A percentile compares a stretch with the other conserved stretches of the same genome.
These are phyloP conservation scores for Hololepta plana DNA, from an alignment of 2,888 invertebrate genomes.

Conservation along the genomic window DNA sequence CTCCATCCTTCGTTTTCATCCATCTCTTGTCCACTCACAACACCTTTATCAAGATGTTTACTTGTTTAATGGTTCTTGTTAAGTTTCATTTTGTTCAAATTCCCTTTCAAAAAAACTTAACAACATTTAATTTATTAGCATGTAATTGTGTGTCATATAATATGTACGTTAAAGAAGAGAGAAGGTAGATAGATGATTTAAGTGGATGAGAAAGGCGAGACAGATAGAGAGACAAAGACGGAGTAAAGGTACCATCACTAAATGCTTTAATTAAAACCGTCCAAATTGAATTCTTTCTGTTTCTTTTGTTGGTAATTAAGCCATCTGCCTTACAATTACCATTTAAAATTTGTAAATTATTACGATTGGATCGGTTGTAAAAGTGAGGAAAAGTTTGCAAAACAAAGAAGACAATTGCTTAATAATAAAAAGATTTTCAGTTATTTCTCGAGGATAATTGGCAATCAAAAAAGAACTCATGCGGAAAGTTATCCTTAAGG, in stretches of 20 bases:
- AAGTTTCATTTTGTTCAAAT: conserved; percentile 20
- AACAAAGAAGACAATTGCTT: conserved; percentile 12
- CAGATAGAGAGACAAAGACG: too few species aligned
- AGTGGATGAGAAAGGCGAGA: neutral
- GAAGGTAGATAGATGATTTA: neutral
- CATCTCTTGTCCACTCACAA: too few species aligned
- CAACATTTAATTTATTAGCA: conserved; percentile 10
- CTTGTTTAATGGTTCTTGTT: conserved; percentile 28
- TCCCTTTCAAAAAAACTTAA: neutral
- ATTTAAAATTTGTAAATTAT: conserved; percentile 4
- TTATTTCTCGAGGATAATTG: too few species aligned
- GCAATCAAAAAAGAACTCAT: too few species aligned
- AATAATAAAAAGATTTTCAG: too few species aligned
- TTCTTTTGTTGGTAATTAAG: too few species aligned
- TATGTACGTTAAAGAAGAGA: conserved; percentile 9
- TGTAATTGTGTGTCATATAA: conserved; percentile 12
- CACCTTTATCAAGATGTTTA: conserved; percentile 31
- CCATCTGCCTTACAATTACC: too few species aligned
- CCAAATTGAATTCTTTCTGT: too few species aligned
- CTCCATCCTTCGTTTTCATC: too few species aligned
- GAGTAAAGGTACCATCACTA: too few species aligned
- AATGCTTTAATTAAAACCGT: too few species aligned
- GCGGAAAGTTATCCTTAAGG: too few species aligned
- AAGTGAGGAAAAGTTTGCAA: conserved; percentile 21
- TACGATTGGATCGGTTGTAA: conserved; percentile 16